A percentile compares a stretch with the other conserved stretches of the same genome.
Evolutionary conservation across 2,888 invertebrate species (phyloP).

Genomic region (Cataglyphis rosenhaueri): DNA sequence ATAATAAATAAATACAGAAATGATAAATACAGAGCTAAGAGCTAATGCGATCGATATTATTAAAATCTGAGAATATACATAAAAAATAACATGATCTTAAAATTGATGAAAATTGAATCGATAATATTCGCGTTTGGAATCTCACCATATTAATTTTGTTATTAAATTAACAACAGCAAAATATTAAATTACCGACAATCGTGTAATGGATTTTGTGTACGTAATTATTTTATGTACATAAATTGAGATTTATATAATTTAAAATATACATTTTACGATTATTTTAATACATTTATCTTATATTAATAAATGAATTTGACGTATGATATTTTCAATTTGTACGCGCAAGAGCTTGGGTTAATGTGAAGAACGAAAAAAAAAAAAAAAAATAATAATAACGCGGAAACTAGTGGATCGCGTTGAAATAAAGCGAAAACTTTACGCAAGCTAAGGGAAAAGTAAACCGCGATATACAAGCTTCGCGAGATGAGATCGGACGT

Average conservation of each 20-base stretch:
- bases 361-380: not conserved
- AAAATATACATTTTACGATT: not conserved
- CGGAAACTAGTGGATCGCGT: not conserved
- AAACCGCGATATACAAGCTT: constrained; percentile 1
- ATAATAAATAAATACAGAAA: not conserved
- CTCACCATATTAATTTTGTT: not conserved
- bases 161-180: not conserved
- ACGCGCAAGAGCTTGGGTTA: not conserved
- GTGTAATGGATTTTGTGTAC: not conserved
- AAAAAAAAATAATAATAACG: not conserved
- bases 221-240: not conserved
- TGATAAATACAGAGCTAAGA: not conserved
- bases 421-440: constrained; percentile 6
- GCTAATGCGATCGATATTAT: not conserved
- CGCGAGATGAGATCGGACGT: constrained; percentile 16
- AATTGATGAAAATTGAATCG: not conserved
- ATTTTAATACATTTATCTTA: not conserved
- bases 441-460: constrained; percentile 1
- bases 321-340: not conserved
- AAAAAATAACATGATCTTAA: not conserved
- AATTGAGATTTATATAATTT: not conserved
- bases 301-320: not conserved
- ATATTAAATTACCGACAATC: not conserved
- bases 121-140: not conserved
- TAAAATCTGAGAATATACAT: not conserved